Base-by-base conservation (phyloP, 2,113 vertebrate species). In the Ctenodactylus gundi region DNA sequence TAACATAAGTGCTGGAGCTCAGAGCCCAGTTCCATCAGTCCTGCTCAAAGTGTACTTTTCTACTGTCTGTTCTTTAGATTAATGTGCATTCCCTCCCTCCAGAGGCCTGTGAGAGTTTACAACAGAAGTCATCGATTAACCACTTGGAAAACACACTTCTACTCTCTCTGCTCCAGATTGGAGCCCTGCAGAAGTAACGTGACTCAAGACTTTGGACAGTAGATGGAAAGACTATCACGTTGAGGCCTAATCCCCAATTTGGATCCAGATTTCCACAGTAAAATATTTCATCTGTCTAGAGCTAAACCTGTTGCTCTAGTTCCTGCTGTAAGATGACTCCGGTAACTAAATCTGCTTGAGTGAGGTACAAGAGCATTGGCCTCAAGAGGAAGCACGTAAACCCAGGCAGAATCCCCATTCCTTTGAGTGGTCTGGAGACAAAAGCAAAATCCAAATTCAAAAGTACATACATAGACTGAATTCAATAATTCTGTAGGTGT, bases 401-500 rank as follows among this genome's bases (percentile, higher is more conserved):
- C 23, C 44, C 44, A 91, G 70, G 90, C 85, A 89, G n/a, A 86
- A 93, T 70, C 57, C 44, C 39, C 81, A 64, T 73, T 94, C 76
- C 94, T 90, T 75, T 90, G 46, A 94, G 49, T n/a, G 70, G n/a
- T 70, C 75, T 94, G 75, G 65, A 95, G 39, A 93, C 29, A 64
- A 95, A 96, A 87, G 44, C 60, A 92, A 95, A 94, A 84, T 67
- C 55, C 41, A 75, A 97, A 96, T 95, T 83, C 81, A 93, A 96
- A 97, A 82, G 58, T 89, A 94, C 68, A 95, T 51, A 82, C n/a
- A 82, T 14, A 62, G 12, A 85, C 62, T 17, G 41, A 89, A 84
- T 88, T 96, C 55, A 96, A 15, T 93, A 93, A 96, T 93, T 93
- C 64, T 82, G 84, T 87, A 94, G 87, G 97, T 88, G 86, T 95